These are phyloP conservation scores for Volucella inanis DNA, from an alignment of 2,888 invertebrate genomes.

Conservation along the genomic window DNA sequence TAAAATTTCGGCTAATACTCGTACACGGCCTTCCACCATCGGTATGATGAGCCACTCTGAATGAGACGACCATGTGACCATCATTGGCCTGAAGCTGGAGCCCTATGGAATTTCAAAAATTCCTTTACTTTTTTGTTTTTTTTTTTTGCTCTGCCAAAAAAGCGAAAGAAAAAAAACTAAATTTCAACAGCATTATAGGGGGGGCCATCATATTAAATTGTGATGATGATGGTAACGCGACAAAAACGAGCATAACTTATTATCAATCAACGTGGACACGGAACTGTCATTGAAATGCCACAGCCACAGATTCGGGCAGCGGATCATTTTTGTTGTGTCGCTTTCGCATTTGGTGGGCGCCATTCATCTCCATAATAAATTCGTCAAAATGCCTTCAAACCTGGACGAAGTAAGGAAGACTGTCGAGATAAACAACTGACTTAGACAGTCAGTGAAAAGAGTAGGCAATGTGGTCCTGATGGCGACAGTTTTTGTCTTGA, in stretches of 20 bases:
- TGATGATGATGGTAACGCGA: constrained; percentile 56
- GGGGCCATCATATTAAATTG: constrained; percentile 75
- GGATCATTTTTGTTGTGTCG: constrained; percentile 54
- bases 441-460: not conserved
- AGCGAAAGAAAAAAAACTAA: not conserved
- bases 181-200: constrained; percentile 44
- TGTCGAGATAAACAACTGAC: constrained; percentile 21
- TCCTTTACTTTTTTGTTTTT: constrained; percentile 15
- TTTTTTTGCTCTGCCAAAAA: constrained; percentile 16
- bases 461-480: constrained; percentile 66
- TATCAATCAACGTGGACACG: constrained; percentile 77
- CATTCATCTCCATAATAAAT: constrained; percentile 81
- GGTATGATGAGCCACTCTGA: constrained; percentile 56
- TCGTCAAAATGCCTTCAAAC: constrained; percentile 77
- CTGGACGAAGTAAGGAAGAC: constrained; percentile 18
- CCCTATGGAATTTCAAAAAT: constrained; percentile 72
- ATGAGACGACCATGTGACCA: constrained; percentile 64
- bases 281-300: constrained; percentile 72
- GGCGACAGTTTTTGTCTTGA: constrained; percentile 62
- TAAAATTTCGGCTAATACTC: constrained; percentile 82
- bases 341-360: constrained; percentile 80
- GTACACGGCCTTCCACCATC: constrained; percentile 63
- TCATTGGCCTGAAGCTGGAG: constrained; percentile 34
- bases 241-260: constrained; percentile 80
- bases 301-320: constrained; percentile 59